Evolutionary conservation across 2,797 vertebrate genomes (phyloP).

Genomic region (Gambelia wislizenii): DNA sequence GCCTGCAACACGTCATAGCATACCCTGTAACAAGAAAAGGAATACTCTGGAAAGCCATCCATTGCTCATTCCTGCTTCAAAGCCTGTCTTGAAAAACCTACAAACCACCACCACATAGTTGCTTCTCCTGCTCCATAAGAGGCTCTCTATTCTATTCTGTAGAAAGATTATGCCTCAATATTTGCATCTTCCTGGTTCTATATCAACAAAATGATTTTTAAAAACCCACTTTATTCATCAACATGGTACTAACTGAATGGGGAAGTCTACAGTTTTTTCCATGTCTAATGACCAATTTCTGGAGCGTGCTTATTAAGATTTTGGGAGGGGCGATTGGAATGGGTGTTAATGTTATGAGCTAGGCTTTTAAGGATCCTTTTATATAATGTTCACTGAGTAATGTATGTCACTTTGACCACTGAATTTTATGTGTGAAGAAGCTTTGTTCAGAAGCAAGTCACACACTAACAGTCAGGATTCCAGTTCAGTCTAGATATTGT

Average conservation of each 20-base stretch:
- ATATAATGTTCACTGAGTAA: neutral
- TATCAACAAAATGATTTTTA: neutral
- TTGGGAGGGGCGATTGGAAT: neutral
- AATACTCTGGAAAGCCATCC: neutral
- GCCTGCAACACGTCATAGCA: conserved; percentile 73
- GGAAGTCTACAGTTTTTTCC: neutral
- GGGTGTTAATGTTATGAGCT: neutral
- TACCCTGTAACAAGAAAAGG: conserved; percentile 69
- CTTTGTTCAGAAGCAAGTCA: neutral
- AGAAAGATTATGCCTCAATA: neutral
- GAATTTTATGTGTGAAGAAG: neutral
- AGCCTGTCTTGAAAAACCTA: neutral
- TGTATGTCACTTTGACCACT: neutral
- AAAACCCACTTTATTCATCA: neutral
- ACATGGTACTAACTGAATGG: neutral
- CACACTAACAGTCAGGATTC: neutral
- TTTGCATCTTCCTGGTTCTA: neutral
- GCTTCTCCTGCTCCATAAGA: neutral
- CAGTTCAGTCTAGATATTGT: neutral
- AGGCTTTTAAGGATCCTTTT: neutral
- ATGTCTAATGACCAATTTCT: neutral
- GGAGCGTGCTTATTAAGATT: neutral
- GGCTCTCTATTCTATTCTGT: no score
- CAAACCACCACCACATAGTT: no score
- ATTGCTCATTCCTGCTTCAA: neutral